phyloP scores from a whole-genome alignment of 2,113 vertebrate species.

The Leptobrachium leishanense region DNA sequence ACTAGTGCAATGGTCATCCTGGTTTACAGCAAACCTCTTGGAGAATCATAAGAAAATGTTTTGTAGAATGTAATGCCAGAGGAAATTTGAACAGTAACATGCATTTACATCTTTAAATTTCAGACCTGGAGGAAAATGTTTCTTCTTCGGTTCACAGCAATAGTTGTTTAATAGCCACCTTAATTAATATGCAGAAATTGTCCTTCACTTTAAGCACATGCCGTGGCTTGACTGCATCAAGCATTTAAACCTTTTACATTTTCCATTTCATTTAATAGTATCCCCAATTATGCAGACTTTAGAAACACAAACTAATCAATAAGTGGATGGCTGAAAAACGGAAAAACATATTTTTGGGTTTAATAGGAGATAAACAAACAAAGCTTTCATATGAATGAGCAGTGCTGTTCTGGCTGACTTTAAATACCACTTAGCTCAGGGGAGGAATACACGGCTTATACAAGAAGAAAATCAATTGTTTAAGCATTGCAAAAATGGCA shows the following conservation, averaged over 20 bases:
- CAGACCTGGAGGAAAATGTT: not conserved
- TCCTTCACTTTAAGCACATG: constrained; percentile 13
- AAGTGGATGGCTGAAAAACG: not conserved
- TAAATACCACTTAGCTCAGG: not conserved
- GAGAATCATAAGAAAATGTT: no score
- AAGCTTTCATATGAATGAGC: not conserved
- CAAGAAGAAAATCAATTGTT: not conserved
- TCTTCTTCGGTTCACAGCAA: constrained; percentile 18
- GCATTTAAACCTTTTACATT: constrained; percentile 9
- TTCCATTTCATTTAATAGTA: constrained; percentile 20
- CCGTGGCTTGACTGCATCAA: constrained; percentile 7
- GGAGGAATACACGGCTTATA: not conserved
- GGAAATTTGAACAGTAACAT: no score
- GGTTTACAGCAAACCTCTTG: no score
- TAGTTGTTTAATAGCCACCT: not conserved
- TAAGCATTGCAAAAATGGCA: not conserved
- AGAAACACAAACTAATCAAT: constrained; percentile 16
- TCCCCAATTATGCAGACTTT: constrained; percentile 19
- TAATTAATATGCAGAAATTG: constrained; percentile 15
- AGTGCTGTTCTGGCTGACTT: not conserved
- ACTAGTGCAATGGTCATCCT: no score
- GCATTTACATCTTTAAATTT: no score
- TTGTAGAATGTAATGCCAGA: no score
- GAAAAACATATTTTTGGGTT: not conserved
- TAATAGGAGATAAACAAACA: constrained; percentile 4